phyloP scores from a whole-genome alignment of 2,797 vertebrate species.

The Podarcis siculus region DNA sequence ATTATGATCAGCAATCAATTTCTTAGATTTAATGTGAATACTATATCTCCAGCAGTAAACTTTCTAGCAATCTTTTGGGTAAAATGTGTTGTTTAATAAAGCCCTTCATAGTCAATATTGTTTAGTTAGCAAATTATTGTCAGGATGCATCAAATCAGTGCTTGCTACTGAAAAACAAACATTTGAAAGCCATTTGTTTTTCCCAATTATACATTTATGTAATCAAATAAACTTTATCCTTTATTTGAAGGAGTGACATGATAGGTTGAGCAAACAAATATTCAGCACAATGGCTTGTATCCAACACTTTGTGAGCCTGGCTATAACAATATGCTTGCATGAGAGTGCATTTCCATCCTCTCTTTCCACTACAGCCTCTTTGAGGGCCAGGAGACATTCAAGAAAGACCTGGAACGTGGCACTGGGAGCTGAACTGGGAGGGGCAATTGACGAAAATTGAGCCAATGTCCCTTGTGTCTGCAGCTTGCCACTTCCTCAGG shows the following conservation, averaged over 20 bases:
- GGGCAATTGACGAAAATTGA: neutral
- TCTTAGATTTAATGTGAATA: constrained; percentile 38
- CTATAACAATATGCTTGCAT: too few relatives aligned
- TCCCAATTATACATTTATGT: neutral
- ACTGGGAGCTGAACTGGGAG: neutral
- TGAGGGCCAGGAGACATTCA: neutral
- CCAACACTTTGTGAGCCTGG: neutral
- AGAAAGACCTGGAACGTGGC: neutral
- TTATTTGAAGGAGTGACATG: neutral
- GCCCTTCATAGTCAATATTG: neutral
- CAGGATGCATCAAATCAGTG: neutral
- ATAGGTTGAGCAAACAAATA: neutral
- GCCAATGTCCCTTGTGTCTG: neutral
- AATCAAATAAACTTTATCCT: neutral
- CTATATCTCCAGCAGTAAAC: constrained; percentile 33
- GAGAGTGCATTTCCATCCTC: too few relatives aligned
- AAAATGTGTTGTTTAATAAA: constrained; percentile 34
- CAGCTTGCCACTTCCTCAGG: neutral
- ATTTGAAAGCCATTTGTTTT: neutral
- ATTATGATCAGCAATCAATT: constrained; percentile 10
- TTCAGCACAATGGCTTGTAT: neutral
- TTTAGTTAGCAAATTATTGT: neutral
- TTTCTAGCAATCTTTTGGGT: constrained; percentile 32
- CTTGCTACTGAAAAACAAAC: neutral
- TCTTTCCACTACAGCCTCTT: neutral